Evolutionary conservation across 2,888 invertebrate species (phyloP).

Genomic region (Heliconius aoede): DNA sequence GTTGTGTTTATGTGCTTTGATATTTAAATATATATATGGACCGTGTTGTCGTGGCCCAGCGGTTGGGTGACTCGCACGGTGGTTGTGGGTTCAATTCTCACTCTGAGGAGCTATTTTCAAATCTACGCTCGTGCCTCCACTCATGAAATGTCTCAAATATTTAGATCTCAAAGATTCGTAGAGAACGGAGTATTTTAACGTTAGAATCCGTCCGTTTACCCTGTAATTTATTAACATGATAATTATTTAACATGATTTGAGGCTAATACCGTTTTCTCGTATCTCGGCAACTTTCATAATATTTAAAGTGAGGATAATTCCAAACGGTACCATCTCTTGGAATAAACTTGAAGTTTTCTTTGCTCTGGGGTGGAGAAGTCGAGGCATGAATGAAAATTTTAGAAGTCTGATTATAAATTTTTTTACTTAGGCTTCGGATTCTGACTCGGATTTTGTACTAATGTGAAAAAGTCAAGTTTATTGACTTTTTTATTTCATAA

Average conservation of each 20-base stretch:
- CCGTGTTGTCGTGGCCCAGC: neutral
- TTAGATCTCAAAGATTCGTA: too few relatives aligned
- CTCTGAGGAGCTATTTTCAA: too few relatives aligned
- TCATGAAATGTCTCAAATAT: too few relatives aligned
- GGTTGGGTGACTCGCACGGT: neutral
- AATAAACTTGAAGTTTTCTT: neutral
- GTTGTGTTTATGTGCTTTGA: neutral
- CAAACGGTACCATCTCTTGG: constrained; percentile 4
- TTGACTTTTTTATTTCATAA: neutral
- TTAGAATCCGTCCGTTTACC: too few relatives aligned
- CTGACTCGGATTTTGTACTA: too few relatives aligned
- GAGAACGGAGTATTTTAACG: too few relatives aligned
- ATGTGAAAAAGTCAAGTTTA: too few relatives aligned
- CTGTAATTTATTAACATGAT: too few relatives aligned
- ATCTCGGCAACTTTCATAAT: neutral
- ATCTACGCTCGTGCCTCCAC: neutral
- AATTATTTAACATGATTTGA: neutral
- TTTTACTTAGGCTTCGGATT: neutral
- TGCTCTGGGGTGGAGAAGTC: neutral
- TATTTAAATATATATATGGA: neutral
- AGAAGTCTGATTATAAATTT: neutral
- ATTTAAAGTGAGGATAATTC: neutral
- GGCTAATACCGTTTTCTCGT: neutral
- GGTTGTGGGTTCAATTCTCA: too few relatives aligned
- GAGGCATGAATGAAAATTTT: neutral